phyloP scores from a whole-genome alignment of 2,888 invertebrate species.

The Slavum lentiscoides region DNA sequence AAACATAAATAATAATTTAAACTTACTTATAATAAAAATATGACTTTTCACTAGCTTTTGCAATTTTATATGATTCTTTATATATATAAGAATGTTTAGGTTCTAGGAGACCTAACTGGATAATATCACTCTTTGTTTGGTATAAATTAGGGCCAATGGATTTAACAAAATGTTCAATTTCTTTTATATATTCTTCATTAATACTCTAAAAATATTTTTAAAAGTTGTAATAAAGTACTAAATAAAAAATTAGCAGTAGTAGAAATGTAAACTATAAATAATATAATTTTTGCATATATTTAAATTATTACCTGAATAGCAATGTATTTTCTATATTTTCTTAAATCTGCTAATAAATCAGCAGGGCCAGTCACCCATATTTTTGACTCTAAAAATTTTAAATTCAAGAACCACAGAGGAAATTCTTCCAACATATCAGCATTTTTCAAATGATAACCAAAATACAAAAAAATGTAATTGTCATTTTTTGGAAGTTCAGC shows the following conservation, averaged over 20 bases:
- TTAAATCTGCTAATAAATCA: slow-evolving; percentile 71
- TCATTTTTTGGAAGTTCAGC: slow-evolving; percentile 68
- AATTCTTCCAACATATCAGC: slow-evolving; percentile 66
- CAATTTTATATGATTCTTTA: slow-evolving; percentile 64
- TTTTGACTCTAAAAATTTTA: slow-evolving; percentile 73
- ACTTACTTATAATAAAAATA: slow-evolving; percentile 70
- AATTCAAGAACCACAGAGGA: slow-evolving; percentile 67
- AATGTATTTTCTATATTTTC: slow-evolving; percentile 68
- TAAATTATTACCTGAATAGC: slow-evolving; percentile 22
- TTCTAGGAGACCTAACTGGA: slow-evolving; percentile 72
- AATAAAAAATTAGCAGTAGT: not conserved
- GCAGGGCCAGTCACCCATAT: slow-evolving; percentile 70
- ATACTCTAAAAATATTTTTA: slow-evolving; percentile 55
- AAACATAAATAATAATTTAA: slow-evolving; percentile 36
- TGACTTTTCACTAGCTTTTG: slow-evolving; percentile 63
- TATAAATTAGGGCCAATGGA: slow-evolving; percentile 68
- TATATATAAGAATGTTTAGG: slow-evolving; percentile 66
- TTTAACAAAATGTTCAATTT: slow-evolving; percentile 66
- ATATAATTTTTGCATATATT: not conserved
- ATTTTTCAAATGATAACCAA: slow-evolving; percentile 71
- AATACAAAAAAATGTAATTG: slow-evolving; percentile 73
- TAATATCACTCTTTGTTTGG: slow-evolving; percentile 66
- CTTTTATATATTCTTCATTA: slow-evolving; percentile 63
- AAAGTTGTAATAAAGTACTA: slow-evolving; percentile 12
- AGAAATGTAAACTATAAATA: no score